A percentile compares a stretch with the other conserved stretches of the same genome.
Conservation (phyloP, 2,113 vertebrate genomes). For the Indicator indicator region DNA sequence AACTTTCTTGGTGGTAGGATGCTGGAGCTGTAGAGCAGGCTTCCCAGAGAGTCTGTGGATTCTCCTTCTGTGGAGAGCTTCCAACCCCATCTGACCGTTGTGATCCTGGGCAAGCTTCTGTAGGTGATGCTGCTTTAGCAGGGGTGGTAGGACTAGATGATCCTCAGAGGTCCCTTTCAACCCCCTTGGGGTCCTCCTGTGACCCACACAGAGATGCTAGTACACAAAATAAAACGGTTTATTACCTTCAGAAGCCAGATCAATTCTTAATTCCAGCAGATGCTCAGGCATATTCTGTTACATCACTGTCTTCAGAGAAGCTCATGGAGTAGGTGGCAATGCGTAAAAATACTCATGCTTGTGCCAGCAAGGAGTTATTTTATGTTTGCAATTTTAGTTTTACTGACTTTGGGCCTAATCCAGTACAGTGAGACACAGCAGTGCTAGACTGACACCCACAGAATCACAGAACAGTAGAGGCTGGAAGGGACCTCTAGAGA, state of each 20-base stretch:
- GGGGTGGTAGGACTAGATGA: too few species aligned
- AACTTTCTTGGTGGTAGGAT: too few species aligned
- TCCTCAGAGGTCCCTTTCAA: too few species aligned
- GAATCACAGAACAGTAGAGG: background rate
- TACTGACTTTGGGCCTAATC: constrained; percentile 57
- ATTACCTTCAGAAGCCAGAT: background rate
- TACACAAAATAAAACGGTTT: background rate
- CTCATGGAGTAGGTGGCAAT: background rate
- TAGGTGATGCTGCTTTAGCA: too few species aligned
- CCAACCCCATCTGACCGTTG: too few species aligned
- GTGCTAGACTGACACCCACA: background rate
- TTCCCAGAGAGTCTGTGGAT: too few species aligned
- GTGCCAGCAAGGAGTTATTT: constrained; percentile 65
- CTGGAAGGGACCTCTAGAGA: background rate
- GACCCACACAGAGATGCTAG: background rate
- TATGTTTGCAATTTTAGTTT: constrained; percentile 67
- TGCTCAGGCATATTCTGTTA: constrained; percentile 46
- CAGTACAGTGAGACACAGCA: background rate
- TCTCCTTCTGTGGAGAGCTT: too few species aligned
- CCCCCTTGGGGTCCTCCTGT: too few species aligned
- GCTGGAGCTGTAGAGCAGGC: too few species aligned
- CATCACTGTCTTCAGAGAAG: constrained; percentile 9
- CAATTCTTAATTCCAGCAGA: constrained; percentile 54
- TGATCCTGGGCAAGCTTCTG: too few species aligned
- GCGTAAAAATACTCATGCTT: constrained; percentile 66